Evolutionary conservation across 92 coral and sea anemone species (phyloP).

Genomic region (Siderastrea siderea): DNA sequence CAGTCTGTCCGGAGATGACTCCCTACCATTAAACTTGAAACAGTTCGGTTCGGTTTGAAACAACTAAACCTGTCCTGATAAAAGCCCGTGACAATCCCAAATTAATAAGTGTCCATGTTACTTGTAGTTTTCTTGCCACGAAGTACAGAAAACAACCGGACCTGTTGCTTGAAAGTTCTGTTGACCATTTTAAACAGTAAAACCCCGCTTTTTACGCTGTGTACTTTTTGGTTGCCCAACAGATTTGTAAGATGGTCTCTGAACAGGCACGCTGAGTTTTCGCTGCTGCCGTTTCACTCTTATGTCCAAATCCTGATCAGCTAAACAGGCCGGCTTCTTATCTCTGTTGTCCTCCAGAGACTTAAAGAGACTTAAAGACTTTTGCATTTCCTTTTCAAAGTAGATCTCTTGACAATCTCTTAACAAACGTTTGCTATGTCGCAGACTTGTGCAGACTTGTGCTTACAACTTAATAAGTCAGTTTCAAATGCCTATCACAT

Average conservation of each 20-base stretch:
- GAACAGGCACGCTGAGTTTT: not conserved
- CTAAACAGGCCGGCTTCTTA: not conserved
- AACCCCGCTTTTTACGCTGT: not conserved
- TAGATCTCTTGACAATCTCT: not conserved
- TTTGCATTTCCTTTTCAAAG: conserved; percentile 38
- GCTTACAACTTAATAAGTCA: not conserved
- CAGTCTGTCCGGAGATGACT: too few relatives aligned
- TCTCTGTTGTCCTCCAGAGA: conserved; percentile 8
- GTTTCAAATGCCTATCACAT: not conserved
- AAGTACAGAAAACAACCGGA: too few relatives aligned
- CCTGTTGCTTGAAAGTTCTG: not conserved
- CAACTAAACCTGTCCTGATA: too few relatives aligned
- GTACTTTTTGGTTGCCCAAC: not conserved
- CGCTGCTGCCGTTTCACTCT: not conserved
- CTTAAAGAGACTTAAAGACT: conserved; percentile 5
- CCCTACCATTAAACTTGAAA: too few relatives aligned
- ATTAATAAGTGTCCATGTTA: too few relatives aligned
- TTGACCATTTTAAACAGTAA: not conserved
- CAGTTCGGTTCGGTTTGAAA: too few relatives aligned
- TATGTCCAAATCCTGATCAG: not conserved
- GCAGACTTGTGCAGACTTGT: not conserved
- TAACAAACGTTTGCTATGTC: too few relatives aligned
- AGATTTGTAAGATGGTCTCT: not conserved
- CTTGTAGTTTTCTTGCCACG: too few relatives aligned
- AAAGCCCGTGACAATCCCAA: too few relatives aligned